phyloP scores from a whole-genome alignment of 2,797 vertebrate species.

The Tympanoctomys barrerae region DNA sequence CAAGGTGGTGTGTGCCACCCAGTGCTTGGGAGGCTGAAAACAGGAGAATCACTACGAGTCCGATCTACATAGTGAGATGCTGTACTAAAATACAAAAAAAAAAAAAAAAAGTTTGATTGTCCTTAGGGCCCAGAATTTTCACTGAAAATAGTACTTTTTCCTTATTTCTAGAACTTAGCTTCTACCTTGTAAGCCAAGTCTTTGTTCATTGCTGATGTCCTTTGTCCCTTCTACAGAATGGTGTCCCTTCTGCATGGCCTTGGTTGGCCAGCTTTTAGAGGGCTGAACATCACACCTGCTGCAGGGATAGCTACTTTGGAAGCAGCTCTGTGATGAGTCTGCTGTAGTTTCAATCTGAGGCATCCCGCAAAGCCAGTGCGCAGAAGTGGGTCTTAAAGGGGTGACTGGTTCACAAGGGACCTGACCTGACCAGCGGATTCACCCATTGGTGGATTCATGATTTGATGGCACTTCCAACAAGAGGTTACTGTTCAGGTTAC shows the following conservation, averaged over 20 bases:
- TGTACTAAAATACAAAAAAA: too few species aligned
- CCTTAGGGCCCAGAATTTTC: background rate
- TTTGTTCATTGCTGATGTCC: background rate
- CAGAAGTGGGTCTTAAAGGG: background rate
- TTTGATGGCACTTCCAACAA: too few species aligned
- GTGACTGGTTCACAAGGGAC: background rate
- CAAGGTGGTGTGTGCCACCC: too few species aligned
- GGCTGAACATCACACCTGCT: background rate
- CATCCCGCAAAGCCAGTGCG: background rate
- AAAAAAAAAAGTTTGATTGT: too few species aligned
- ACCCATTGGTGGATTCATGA: too few species aligned
- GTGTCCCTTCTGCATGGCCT: background rate
- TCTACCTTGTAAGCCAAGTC: background rate
- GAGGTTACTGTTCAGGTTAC: background rate
- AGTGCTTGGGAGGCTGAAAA: too few species aligned
- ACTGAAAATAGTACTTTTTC: background rate
- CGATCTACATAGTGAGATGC: too few species aligned
- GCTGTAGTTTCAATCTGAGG: background rate
- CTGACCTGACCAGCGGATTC: background rate
- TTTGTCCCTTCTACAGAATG: background rate
- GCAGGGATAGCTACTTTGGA: background rate
- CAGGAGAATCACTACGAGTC: too few species aligned
- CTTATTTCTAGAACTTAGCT: slow-evolving; percentile 30
- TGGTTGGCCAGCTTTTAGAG: background rate
- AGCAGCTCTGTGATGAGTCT: background rate